Evolutionary conservation across 2,113 vertebrate species (phyloP), one percentile per base, ranked within the genome.

Genomic region (Dasyornis broadbenti): DNA sequence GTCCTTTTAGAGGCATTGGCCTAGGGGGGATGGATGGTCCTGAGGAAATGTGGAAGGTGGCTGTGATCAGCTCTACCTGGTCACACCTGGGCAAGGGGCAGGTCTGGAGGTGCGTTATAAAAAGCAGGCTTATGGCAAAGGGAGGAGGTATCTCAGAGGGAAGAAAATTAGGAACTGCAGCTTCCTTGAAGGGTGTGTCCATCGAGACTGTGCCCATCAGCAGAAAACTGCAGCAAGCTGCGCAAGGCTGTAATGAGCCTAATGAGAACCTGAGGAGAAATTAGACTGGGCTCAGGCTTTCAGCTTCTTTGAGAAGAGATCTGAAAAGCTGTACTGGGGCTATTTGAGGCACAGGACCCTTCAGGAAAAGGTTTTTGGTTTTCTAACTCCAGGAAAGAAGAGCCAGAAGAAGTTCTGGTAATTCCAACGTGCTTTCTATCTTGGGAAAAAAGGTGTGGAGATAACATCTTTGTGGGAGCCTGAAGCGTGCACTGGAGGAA

Each of bases 161-260:
- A 81, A 75, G 94, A 60, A 86, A 93, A 93, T 94, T 81, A 91
- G 86, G 95, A 96, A 94, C 56, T 93, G 83, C 22, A 83, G 72
- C 47, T 96, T 94, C 95, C 86, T 86, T 90, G 80, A 90, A 93
- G 94, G 96, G 96, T 78, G 96, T 96, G 94, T 56, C 56, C 47
- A 73, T 63, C 0, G 31, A 88, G 88, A 65, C 31, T 77, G 61
- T 60, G 94, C n/a, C 82, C 47, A 93, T 96, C 94, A 97, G 96
- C 96, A 95, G 86, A 92, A 96, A 92, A 89, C 78, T 93, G 80
- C 92, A 96, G 65, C 83, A 89, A 92, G 94, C 72, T 91, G 19
- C 1, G 89, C 83, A 94, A 64, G 83, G 72, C 72, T 84, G 22
- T 95, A 95, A 97, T 89, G 82, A 93, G 76, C 47, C 90, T 96